Evolutionary conservation across 2,888 invertebrate species (phyloP).

Genomic region (Acronicta alni): DNA sequence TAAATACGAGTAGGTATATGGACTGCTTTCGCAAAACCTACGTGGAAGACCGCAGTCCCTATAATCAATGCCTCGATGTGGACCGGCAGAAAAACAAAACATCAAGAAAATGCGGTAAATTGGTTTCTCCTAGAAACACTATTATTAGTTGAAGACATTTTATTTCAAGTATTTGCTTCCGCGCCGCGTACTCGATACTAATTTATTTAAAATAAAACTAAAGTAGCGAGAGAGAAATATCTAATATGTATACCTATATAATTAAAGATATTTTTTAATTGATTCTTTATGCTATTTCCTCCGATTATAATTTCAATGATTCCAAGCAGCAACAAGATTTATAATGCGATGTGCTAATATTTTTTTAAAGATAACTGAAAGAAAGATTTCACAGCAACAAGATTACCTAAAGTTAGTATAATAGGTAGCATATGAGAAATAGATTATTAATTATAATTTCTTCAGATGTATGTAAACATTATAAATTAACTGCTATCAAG

Average conservation of each 20-base stretch:
- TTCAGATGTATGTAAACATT: neutral
- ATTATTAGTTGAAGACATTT: constrained; percentile 33
- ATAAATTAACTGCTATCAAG: too few species aligned
- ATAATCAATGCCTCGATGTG: constrained; percentile 33
- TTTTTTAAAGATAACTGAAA: constrained; percentile 9
- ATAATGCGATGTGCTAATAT: too few species aligned
- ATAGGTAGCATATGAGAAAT: too few species aligned
- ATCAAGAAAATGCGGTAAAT: constrained; percentile 48
- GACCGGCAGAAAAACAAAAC: constrained; percentile 32
- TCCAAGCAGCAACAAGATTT: too few species aligned
- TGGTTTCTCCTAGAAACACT: constrained; percentile 34
- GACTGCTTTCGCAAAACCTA: constrained; percentile 56
- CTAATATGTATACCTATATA: too few species aligned
- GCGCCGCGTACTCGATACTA: constrained; percentile 42
- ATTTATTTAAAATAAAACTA: constrained; percentile 33
- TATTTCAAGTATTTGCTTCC: constrained; percentile 46
- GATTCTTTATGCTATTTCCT: too few species aligned
- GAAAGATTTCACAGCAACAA: neutral
- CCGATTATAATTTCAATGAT: too few species aligned
- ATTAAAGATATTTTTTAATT: too few species aligned
- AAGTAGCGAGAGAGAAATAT: constrained; percentile 2
- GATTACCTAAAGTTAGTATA: neutral
- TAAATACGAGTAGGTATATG: too few species aligned
- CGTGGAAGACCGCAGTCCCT: constrained; percentile 43
- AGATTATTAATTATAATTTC: neutral